Evolutionary conservation across 2,888 invertebrate genomes (phyloP), one percentile per base, ranked within the genome.

Genomic region (Drosophila pseudotakahashii): DNA sequence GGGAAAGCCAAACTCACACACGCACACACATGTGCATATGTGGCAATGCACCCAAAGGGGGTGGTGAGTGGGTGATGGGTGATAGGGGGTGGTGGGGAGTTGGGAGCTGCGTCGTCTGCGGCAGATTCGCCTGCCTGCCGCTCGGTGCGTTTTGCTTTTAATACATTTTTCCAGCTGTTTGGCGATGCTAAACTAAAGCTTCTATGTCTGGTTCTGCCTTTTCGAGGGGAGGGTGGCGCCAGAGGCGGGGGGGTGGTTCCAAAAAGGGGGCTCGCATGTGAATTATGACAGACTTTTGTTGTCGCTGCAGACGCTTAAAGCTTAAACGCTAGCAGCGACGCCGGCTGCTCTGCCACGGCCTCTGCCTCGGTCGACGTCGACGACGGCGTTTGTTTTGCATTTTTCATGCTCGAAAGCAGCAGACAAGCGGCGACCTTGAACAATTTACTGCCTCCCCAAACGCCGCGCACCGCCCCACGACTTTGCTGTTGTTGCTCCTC

Each of bases 371-470:
- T 62, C 66, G 48, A 36, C 57, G 34, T 62, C 66, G 48, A 36
- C 57, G 47, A 11, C 23, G 61, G 71, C 84, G 85, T 90, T 90
- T 89, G 85, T 89, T 89, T 89, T 88, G 79, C 89, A 89, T 89
- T 89, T 89, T 87, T 88, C 84, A 87, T 80, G 76, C 77, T 88
- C 63, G 69, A 77, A 73, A 77, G 78, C 77, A 89, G 89, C 89
- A 90, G 89, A 89, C 89, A 79, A 90, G 83, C 81, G 89, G 78
- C 89, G 89, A 89, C 89, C 89, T 89, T 89, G 89, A 90, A 85
- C 81, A 87, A 83, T 89, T 88, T 88, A 85, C 82, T 79, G 76
- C 72, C 53, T 48, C 70, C 34, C n/a, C 54, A 16, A 41, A 39
- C 3, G 2, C 30, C 41, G 13, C 39, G 30, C 36, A 19, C 52